Evolutionary conservation across 1,140 invertebrate genomes (phyloP).

Genomic region (Macrosteles quadrilineatus): DNA sequence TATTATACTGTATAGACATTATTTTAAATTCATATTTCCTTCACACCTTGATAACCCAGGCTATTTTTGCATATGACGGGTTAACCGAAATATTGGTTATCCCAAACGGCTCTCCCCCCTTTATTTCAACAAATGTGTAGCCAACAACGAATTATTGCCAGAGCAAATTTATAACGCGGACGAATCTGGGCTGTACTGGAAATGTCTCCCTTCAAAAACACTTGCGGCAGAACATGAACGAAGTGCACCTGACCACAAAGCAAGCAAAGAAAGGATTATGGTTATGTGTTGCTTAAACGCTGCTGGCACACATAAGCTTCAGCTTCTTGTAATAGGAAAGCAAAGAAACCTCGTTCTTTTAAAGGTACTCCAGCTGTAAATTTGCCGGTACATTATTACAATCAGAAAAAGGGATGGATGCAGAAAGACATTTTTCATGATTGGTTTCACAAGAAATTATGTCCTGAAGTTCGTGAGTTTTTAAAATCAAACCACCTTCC

Average conservation of each 20-base stretch:
- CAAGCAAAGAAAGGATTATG: conserved; percentile 32
- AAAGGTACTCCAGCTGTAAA: conserved; percentile 26
- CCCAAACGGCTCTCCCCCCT: too few species aligned
- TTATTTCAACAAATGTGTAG: conserved; percentile 22
- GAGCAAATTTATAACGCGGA: conserved; percentile 25
- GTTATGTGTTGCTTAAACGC: conserved; percentile 31
- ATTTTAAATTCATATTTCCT: too few species aligned
- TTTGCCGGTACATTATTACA: conserved; percentile 24
- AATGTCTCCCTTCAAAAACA: conserved; percentile 23
- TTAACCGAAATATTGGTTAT: too few species aligned
- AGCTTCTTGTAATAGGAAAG: conserved; percentile 31
- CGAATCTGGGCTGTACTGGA: conserved; percentile 16
- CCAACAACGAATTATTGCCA: neutral
- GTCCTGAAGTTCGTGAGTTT: neutral
- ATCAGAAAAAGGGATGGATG: conserved; percentile 27
- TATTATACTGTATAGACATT: neutral
- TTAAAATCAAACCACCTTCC: neutral
- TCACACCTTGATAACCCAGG: too few species aligned
- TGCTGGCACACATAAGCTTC: conserved; percentile 29
- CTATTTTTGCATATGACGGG: too few species aligned
- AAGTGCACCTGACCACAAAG: conserved; percentile 20
- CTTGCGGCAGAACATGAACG: neutral
- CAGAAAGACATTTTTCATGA: conserved; percentile 12
- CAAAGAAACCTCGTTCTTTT: conserved; percentile 33
- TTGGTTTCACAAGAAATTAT: neutral